Evolutionary conservation across 23 tunicate genomes (phyloP), one percentile per base, ranked within the genome.

Genomic region (Trididemnum nubilum): DNA sequence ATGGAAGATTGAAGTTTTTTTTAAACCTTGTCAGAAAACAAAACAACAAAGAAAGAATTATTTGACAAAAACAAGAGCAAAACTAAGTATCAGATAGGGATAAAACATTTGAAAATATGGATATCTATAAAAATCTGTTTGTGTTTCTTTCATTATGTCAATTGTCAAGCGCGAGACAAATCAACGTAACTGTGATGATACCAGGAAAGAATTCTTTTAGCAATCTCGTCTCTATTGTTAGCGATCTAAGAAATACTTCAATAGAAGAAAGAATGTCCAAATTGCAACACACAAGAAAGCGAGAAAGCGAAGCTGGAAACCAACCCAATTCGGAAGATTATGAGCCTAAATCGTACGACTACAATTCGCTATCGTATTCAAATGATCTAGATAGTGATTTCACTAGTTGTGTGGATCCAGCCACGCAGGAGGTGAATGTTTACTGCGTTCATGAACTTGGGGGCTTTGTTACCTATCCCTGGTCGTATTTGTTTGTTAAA

Each of bases 401-500:
- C n/a, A 12, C 29, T 61, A 26, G 3, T 12, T 23, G n/a, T 61
- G 22, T 12, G 18, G 67, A 12, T 44, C 54, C 54, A 44, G 12
- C 9, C 15, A 44, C 54, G 9, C 12, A 44, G 15, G 54, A 44
- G 4, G 22, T 12, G 18, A 12, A 12, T 24, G 5, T 12, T 61
- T 61, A 61, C n/a, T 15, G n/a, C 26, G 29, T 12, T 12, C 22
- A 26, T 61, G 67, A 21, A 61, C 5, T 12, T 12, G 26, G n/a
- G 22, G 28, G n/a, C 3, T 23, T 3, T 15, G 5, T 33, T 67
- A 77, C 74, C 9, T 91, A 85, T 33, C 97, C 97, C 18, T 91
- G 97, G 97, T 91, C 97, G 44, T 85, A 91, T 64, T 36, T 77
- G 1, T 85, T 91, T 32, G 80, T 76, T 0, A 85, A 81, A 52